These are phyloP conservation scores for Leptopterna dolabrata DNA, from an alignment of 2,888 invertebrate species.

Conservation along the genomic window DNA sequence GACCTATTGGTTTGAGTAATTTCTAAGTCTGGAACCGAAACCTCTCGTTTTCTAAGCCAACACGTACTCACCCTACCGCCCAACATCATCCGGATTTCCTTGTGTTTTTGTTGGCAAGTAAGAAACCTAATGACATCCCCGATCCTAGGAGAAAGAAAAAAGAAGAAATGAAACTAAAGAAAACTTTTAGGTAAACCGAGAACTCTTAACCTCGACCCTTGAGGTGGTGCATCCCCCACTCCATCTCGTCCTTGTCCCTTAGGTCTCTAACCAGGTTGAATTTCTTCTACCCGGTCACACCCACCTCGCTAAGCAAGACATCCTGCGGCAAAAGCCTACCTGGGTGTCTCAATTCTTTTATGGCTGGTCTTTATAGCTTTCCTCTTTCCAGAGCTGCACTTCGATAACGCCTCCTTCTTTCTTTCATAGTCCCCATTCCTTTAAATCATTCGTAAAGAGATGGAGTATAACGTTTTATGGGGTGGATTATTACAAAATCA, in stretches of 20 bases:
- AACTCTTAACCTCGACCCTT: slow-evolving; percentile 36
- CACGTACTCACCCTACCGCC: too few species aligned
- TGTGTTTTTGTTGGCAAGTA: too few species aligned
- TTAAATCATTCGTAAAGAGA: slow-evolving; percentile 35
- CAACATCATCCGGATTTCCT: too few species aligned
- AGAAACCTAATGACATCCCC: background rate
- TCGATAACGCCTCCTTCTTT: slow-evolving; percentile 15
- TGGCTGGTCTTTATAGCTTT: slow-evolving; percentile 18
- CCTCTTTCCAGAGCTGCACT: background rate
- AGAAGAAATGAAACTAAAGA: background rate
- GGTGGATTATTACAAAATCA: slow-evolving; percentile 11
- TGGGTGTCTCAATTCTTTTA: slow-evolving; percentile 39
- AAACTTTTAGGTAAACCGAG: slow-evolving; percentile 42
- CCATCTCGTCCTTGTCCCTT: background rate
- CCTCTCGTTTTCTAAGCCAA: too few species aligned
- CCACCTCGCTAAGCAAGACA: background rate
- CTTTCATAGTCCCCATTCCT: background rate
- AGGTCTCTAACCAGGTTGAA: background rate
- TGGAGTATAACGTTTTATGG: slow-evolving; percentile 12
- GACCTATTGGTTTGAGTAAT: too few species aligned
- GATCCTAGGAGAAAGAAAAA: background rate
- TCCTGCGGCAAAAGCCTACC: slow-evolving; percentile 33
- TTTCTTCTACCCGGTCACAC: slow-evolving; percentile 1
- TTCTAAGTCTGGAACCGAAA: too few species aligned
- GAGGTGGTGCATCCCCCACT: slow-evolving; percentile 8